Percentiles rank a stretch among this genome's conserved stretches.
phyloP scores from a whole-genome alignment of 1,140 invertebrate species.

The Drosophila rhopaloa region DNA sequence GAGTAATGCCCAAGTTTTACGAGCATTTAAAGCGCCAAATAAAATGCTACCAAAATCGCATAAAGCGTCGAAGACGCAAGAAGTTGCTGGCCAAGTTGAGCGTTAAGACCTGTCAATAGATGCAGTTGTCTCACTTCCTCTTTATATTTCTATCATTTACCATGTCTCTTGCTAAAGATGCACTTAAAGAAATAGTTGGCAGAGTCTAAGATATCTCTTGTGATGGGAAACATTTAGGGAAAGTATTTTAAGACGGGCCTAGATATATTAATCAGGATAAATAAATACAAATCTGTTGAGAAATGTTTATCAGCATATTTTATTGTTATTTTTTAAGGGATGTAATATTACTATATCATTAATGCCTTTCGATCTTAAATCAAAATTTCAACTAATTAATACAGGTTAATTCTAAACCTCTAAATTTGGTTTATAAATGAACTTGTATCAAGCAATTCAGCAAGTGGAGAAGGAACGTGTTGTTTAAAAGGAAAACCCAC shows the following conservation, averaged over 20 bases:
- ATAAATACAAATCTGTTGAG: too few species aligned
- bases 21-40: slow-evolving; percentile 59
- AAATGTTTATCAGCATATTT: background rate
- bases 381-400: too few species aligned
- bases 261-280: too few species aligned
- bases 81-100: slow-evolving; percentile 58
- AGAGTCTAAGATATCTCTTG: too few species aligned
- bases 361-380: too few species aligned
- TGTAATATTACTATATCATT: background rate
- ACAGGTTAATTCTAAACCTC: too few species aligned
- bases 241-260: too few species aligned
- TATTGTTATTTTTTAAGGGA: too few species aligned
- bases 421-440: too few species aligned
- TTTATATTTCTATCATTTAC: background rate
- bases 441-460: too few species aligned
- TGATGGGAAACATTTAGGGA: too few species aligned
- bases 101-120: slow-evolving; percentile 57
- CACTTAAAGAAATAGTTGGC: background rate
- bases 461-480: too few species aligned
- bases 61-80: slow-evolving; percentile 22
- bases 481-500: background rate
- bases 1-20: slow-evolving; percentile 56
- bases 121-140: slow-evolving; percentile 25
- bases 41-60: slow-evolving; percentile 43
- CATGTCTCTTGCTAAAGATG: background rate